Conservation (phyloP, 2,888 invertebrate species). For the Mechanitis messenoides region DNA sequence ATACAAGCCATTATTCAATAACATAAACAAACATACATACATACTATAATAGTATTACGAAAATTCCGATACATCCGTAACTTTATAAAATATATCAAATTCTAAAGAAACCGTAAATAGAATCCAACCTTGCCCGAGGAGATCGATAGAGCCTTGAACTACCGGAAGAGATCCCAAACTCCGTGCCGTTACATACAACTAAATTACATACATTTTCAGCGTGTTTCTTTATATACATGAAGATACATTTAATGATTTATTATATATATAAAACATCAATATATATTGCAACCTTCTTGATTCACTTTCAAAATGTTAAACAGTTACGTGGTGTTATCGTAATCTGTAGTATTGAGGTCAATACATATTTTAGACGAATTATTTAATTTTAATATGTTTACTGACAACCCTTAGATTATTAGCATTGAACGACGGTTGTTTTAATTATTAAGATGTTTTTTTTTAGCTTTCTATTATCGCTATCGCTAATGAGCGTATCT, state of each 20-base stretch:
- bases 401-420: too few species aligned
- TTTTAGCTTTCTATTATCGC: too few species aligned
- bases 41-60: too few species aligned
- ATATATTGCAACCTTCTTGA: too few species aligned
- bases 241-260: too few species aligned
- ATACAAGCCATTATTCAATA: too few species aligned
- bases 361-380: constrained; percentile 1
- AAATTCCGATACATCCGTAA: neutral
- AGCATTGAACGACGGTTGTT: too few species aligned
- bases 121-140: constrained; percentile 50
- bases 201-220: neutral
- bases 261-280: too few species aligned
- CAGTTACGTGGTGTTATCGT: neutral
- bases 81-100: constrained; percentile 7
- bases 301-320: too few species aligned
- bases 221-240: neutral
- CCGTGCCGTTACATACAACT: neutral
- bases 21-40: too few species aligned
- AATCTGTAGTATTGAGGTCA: constrained; percentile 1
- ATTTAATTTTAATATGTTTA: constrained; percentile 1
- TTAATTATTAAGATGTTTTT: too few species aligned
- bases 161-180: constrained; percentile 21
- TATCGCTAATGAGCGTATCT: too few species aligned
- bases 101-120: constrained; percentile 35
- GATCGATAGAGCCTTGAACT: constrained; percentile 68